Base-by-base conservation (phyloP, 1,140 invertebrate genomes). In the Saccostrea echinata region DNA sequence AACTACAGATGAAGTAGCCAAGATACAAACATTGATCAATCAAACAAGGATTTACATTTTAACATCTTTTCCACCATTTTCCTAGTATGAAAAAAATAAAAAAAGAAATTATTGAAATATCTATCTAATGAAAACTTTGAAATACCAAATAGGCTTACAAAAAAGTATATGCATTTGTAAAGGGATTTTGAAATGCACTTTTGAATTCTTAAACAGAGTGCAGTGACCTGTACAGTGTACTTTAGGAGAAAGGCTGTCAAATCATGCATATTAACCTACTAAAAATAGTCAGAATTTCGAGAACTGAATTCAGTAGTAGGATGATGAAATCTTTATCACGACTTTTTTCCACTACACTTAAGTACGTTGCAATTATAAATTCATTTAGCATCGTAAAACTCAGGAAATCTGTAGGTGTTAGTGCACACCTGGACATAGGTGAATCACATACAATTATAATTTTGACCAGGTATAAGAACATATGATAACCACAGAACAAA, bases 401-500 rank as follows among this genome's bases (percentile, higher is more conserved):
- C 68, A 30, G 68, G 68, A 76, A 76, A 76, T 33, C 27, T 16
- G 68, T 76, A 76, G 68, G 27, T 16, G 68, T 76, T 3, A 2
- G 0, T 13, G 68, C 30, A 76, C 68, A 76, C 68, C 68, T 76
- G 68, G 68, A 33, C 68, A 76, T 13, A 27, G 68, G 13, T 76
- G 13, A 76, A 33, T 76, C 27, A 30, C 27, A 76, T 27, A 76
- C 27, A 27, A 76, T 33, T 76, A 76, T 27, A 27, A 33, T 76
- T 76, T 33, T 30, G 68, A 76, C 68, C 68, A 76, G 68, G 1
- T 13, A 76, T 33, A 30, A 76, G 27, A 71, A 24, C 24, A 71
- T 76, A 18, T 76, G 12, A 76, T 16, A 76, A 76, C 68, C 68
- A 76, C 27, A 11, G 68, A 35, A 76, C 68, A 76, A 30, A 76